Conservation (phyloP, 2,888 invertebrate genomes). For the Osedax fenrisi region DNA sequence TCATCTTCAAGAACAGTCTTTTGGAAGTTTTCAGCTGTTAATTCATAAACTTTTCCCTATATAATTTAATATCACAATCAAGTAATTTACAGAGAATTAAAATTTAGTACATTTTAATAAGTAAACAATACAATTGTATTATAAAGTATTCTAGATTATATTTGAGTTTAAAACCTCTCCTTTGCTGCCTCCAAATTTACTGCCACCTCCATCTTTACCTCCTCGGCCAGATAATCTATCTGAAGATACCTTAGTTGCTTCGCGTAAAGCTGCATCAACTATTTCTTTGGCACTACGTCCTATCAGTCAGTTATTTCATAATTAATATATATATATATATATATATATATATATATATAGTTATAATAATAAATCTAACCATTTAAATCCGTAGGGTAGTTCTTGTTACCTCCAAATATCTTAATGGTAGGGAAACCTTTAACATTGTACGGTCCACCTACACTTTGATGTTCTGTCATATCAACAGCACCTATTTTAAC, state of each 20-base stretch:
- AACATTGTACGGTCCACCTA: slow-evolving; percentile 69
- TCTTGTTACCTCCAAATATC: slow-evolving; percentile 74
- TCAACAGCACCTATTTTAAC: slow-evolving; percentile 87
- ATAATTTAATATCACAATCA: neutral
- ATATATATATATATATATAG: neutral
- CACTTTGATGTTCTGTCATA: slow-evolving; percentile 72
- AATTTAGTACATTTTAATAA: too few relatives aligned
- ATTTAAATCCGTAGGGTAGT: slow-evolving; percentile 69
- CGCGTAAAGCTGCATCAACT: slow-evolving; percentile 70
- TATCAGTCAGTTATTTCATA: slow-evolving; percentile 44
- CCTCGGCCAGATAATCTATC: slow-evolving; percentile 55
- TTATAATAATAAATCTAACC: too few relatives aligned
- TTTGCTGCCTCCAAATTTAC: neutral
- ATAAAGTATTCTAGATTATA: too few relatives aligned
- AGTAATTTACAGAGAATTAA: neutral
- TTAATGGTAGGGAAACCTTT: slow-evolving; percentile 90
- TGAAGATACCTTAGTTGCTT: slow-evolving; percentile 47
- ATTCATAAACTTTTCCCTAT: slow-evolving; percentile 53
- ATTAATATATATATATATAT: neutral
- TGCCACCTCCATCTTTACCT: slow-evolving; percentile 49
- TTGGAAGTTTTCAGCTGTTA: slow-evolving; percentile 91
- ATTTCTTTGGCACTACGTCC: slow-evolving; percentile 72
- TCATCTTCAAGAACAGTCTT: slow-evolving; percentile 77
- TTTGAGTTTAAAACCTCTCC: neutral
- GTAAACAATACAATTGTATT: too few relatives aligned